Conservation (phyloP, 2,797 vertebrate genomes). For the Threskiornis aethiopicus region DNA sequence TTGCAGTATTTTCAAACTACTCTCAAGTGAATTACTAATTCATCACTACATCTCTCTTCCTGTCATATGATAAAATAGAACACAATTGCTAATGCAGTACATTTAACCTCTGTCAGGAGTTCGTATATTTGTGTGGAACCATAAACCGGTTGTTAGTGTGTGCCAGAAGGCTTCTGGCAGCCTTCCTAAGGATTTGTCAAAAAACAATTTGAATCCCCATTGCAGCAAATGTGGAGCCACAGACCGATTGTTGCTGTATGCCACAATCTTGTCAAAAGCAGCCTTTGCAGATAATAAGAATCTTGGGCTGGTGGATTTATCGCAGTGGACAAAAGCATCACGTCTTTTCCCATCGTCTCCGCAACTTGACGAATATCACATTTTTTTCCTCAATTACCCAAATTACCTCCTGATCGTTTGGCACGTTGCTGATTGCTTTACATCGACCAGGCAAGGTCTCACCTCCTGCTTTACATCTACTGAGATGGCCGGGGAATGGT, state of each 20-base stretch:
- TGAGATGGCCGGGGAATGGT: rapidly evolving
- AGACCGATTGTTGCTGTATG: neutral
- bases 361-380: neutral
- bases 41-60: neutral
- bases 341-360: neutral
- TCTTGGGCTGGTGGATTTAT: neutral
- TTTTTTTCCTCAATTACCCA: slow-evolving; percentile 29
- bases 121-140: neutral
- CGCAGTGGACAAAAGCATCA: neutral
- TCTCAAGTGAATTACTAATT: neutral
- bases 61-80: neutral
- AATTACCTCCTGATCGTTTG: neutral
- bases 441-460: neutral
- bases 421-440: neutral
- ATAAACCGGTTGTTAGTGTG: neutral
- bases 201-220: slow-evolving; percentile 1
- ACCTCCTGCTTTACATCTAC: neutral
- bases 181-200: slow-evolving; percentile 28
- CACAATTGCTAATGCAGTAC: neutral
- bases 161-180: slow-evolving; percentile 11
- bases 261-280: neutral
- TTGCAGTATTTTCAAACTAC: neutral
- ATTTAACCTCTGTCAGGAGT: slow-evolving; percentile 14
- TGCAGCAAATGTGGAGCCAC: neutral
- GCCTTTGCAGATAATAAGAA: neutral